Base-by-base conservation (phyloP, 2,888 invertebrate genomes). In the Xanthia togata region DNA sequence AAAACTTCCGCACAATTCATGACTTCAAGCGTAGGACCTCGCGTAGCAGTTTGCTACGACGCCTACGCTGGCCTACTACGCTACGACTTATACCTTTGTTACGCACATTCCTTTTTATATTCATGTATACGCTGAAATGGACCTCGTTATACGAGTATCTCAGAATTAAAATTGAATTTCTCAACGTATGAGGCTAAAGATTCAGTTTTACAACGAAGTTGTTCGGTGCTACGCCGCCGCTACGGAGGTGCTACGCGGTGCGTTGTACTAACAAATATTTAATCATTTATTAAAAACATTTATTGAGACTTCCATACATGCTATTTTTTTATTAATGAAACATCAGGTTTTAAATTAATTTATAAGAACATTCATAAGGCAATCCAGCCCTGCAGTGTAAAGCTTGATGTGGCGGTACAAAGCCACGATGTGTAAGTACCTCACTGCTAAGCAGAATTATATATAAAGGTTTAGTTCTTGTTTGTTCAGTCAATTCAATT, bases 221-320 rank as follows among this genome's bases (percentile, higher is more conserved):
- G 17, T 35, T n/a, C 31, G 20, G 41, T 20, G 76, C 83, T 83
- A 83, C 83, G 76, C 76, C 35, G n/a, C 26, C 26, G 83, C 76
- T 83, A 85, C 83, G 81, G 4, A 55, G 41, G 23, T 77, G 83
- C 83, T 83, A 84, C 84, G 47, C 17, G 26, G 41, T 57, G 6
- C 35, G 41, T 23, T 53, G 41, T 44, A 53, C 26, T 26, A 55
- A 53, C 5, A 0, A 50, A 59, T 47, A 17, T 44, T 20, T 4
- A n/a, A n/a, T n/a, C n/a, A n/a, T n/a, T n/a, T n/a, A n/a, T 50
- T 35, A n/a, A 35, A 35, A 35, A 68, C 11, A 53, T n/a, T 35
- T 50, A 35, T 35, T 50, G 14, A 31, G 23, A 38, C 1, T 62
- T n/a, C 8, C 23, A 47, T 5, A 0, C 23, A 23, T 47, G 23